Percentiles rank a stretch among this genome's conserved stretches.
Evolutionary conservation across 2,797 vertebrate genomes (phyloP).

Genomic region (Fratercula arctica): DNA sequence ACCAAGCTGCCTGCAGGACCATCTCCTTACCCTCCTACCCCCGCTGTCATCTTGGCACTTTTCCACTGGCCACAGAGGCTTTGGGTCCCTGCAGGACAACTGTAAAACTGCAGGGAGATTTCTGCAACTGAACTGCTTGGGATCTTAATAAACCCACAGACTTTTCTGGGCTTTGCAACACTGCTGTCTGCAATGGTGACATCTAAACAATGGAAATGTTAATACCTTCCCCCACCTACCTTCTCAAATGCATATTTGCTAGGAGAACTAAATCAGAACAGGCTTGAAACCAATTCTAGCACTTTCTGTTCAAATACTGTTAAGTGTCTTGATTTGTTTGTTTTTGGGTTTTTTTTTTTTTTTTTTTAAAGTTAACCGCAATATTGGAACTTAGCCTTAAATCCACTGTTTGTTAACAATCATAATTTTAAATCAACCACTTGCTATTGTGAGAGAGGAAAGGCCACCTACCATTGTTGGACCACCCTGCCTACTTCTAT

Average conservation of each 20-base stretch:
- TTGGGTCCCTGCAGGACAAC: background rate
- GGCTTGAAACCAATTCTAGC: constrained; percentile 10
- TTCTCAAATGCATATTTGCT: background rate
- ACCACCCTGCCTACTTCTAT: background rate
- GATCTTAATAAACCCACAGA: background rate
- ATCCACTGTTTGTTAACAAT: constrained; percentile 26
- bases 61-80: background rate
- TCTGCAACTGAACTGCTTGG: background rate
- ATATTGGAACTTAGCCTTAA: constrained; percentile 12
- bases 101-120: background rate
- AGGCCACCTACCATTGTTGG: background rate
- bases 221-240: background rate
- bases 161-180: background rate
- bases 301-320: constrained; percentile 39
- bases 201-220: background rate
- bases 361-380: background rate
- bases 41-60: background rate
- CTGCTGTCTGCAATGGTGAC: background rate
- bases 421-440: constrained; percentile 27
- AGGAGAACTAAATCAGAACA: background rate
- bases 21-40: background rate
- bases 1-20: background rate
- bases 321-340: background rate
- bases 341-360: background rate
- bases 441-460: background rate